phyloP scores from a whole-genome alignment of 2,888 invertebrate species.

The Thymelicus sylvestris region DNA sequence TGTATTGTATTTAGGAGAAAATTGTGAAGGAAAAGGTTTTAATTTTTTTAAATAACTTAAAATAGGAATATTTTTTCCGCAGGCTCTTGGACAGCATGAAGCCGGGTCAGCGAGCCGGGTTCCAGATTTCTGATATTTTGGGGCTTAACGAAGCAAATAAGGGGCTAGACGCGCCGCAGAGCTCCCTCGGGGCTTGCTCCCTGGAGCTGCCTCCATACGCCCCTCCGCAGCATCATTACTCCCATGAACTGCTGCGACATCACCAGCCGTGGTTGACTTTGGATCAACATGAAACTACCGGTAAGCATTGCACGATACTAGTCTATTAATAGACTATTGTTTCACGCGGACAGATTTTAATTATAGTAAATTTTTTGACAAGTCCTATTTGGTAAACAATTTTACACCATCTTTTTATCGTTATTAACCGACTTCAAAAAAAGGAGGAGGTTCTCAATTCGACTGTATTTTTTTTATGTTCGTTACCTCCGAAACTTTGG shows the following conservation, averaged over 20 bases:
- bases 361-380: no score
- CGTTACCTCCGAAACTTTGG: no score
- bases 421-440: no score
- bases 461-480: no score
- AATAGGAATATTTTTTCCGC: slow-evolving; percentile 46
- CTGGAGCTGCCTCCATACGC: slow-evolving; percentile 72
- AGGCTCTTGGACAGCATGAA: slow-evolving; percentile 93
- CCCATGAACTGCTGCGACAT: slow-evolving; percentile 73
- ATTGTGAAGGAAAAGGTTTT: not conserved
- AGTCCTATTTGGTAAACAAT: no score
- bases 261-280: slow-evolving; percentile 76
- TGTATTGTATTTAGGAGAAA: no score
- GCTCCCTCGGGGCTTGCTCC: slow-evolving; percentile 59
- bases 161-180: slow-evolving; percentile 68
- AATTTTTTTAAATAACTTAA: not conserved
- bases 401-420: slow-evolving; percentile 8
- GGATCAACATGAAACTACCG: slow-evolving; percentile 73
- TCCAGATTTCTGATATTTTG: slow-evolving; percentile 96
- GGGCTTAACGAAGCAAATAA: slow-evolving; percentile 91
- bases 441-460: no score
- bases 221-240: slow-evolving; percentile 70
- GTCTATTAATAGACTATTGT: no score
- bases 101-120: slow-evolving; percentile 91
- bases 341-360: no score
- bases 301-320: slow-evolving; percentile 50